Evolutionary conservation across 1,140 invertebrate genomes (phyloP), one percentile per base, ranked within the genome.

Genomic region (Heterodera carotae): DNA sequence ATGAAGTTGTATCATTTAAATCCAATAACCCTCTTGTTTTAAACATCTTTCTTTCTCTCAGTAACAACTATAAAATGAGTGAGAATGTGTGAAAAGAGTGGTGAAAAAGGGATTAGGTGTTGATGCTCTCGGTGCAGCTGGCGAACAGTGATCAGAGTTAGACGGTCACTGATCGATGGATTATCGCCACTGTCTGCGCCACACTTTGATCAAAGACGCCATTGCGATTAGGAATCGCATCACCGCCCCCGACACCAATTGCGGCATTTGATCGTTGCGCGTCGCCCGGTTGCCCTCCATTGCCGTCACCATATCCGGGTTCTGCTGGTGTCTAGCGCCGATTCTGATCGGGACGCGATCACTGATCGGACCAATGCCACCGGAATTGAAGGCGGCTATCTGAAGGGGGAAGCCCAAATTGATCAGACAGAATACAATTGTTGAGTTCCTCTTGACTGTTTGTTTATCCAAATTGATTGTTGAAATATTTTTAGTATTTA

Each of bases 301-400:
- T 27, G 8, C n/a, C 15, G 5, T 22, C 69, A 72, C 29, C 36
- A 39, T 22, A 53, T 39, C 36, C 69, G 56, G 27, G 33, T 31
- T 72, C 56, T 62, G 59, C 48, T 76, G 64, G 12, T 80, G 39
- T 25, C 33, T 29, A 5, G 78, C 80, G 25, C 78, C 78, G 34
- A 79, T 78, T 34, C 78, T 67, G 34, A 79, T 59, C 18, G 78
- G 68, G 31, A 74, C 82, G 27, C 25, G 31, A n/a, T 59, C 66
- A n/a, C 76, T 79, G 31, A 48, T 22, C 33, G 78, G 78, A 59
- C 78, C 78, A 25, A 43, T 66, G 22, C 78, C 78, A 8, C 78
- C 78, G 18, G 27, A 8, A 60, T 79, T 79, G 80, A 81, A 79
- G 15, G 36, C 78, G 22, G 78, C 78, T 12, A 75, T 69, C 73